Evolutionary conservation across 2,797 vertebrate genomes (phyloP).

Genomic region (Muscicapa striata): DNA sequence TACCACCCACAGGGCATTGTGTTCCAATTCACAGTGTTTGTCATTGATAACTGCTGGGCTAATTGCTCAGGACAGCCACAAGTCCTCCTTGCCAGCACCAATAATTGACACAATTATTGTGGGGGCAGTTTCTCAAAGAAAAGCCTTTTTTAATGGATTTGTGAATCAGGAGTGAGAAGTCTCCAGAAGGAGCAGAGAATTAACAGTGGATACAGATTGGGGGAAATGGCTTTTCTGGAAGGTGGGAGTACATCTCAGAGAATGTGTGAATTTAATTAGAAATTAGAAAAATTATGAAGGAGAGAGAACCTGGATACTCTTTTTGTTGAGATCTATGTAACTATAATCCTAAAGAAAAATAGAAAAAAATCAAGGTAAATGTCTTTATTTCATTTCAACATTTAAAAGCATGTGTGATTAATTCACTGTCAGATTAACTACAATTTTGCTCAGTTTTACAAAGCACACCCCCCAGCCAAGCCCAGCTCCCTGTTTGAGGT

Average conservation of each 20-base stretch:
- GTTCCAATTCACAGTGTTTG: neutral
- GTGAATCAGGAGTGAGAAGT: neutral
- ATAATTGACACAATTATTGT: neutral
- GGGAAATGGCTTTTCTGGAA: constrained; percentile 32
- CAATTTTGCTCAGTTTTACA: neutral
- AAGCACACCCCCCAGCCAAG: neutral
- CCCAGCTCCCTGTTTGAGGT: neutral
- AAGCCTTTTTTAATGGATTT: neutral
- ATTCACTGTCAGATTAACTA: neutral
- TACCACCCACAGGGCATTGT: accelerated
- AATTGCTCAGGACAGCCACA: neutral
- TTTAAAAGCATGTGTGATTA: neutral
- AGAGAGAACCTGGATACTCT: neutral
- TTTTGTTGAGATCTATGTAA: neutral
- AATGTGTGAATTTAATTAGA: neutral
- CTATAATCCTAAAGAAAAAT: neutral
- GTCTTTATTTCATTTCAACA: neutral
- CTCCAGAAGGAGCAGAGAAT: neutral
- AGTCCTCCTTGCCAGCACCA: neutral
- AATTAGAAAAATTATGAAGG: neutral
- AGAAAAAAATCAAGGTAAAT: neutral
- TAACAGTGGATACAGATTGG: neutral
- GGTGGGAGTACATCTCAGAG: neutral
- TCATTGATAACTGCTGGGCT: neutral
- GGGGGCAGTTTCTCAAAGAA: neutral